Base-by-base conservation (phyloP, 2,113 vertebrate species). In the Apus apus region DNA sequence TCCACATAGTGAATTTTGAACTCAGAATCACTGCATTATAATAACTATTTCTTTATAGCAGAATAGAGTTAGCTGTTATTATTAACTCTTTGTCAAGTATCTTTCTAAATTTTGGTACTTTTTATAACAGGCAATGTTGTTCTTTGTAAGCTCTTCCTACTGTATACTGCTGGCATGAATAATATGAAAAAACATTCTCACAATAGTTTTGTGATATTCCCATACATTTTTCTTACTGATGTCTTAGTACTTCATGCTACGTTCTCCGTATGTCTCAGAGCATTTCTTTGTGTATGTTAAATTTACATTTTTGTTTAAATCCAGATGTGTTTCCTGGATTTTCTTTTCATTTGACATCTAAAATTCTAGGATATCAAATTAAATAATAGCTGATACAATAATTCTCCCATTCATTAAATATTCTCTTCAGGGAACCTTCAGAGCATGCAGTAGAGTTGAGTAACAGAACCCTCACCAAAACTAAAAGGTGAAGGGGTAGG, bases 401-500 rank as follows among this genome's bases (percentile, higher is more conserved):
- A n/a, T 72, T 84, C 15, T 67, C 8, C 45, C 38, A 5, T 72
- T 72, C 16, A 65, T 26, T 46, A 80, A 65, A 76, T 36, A 8
- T 80, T 79, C 8, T 51, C 21, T 51, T 58, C 21, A 30, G 51
- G 40, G 25, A 73, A 38, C 4, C 7, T n/a, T 83, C 66, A 40
- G 48, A 67, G 25, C 9, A 13, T 1, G 5, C 36, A 54, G 4
- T 10, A n/a, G 29, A 64, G 25, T 14, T n/a, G 10, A 65, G 6
- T n/a, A 50, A 36, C 15, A 2, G 5, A 83, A 64, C 46, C 34
- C 17, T 72, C 36, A 40, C 48, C 43, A 66, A 70, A 66, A 27
- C 30, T 15, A 40, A 29, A 11, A 12, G 57, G 11, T 0, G 0
- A 84, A 79, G 60, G 18, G 36, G 16, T 34, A 38, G 29, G 25